Evolutionary conservation across 37 sponge, comb jelly and placozoan species (phyloP), one percentile per base, ranked within the genome.

Genomic region (Halichondria panicea): DNA sequence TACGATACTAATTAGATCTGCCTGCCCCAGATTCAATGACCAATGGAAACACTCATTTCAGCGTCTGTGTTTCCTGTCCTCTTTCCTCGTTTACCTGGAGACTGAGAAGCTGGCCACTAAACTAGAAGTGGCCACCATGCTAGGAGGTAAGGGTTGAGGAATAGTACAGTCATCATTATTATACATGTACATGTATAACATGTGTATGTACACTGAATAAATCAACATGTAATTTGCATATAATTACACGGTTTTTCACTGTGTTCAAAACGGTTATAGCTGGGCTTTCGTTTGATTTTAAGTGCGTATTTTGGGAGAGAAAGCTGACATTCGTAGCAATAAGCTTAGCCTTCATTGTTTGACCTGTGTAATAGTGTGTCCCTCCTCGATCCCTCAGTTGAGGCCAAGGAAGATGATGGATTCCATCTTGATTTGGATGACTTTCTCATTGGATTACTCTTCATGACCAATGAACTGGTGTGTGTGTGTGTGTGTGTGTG

Each of bases 371-470:
- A n/a, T n/a, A n/a, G n/a, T n/a, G n/a, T n/a, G n/a, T n/a, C n/a
- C n/a, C n/a, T n/a, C n/a, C n/a, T n/a, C 13, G 52, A 15, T 18
- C 52, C 52, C 11, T 48, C 36, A 70, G 55, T 50, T 70, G 13
- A 25, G 57, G 61, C 24, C 1, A 57, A 56, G 2, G 24, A 28
- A 43, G 63, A 75, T 21, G 78, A 80, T 2, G 90, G 83, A 13
- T 85, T 93, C 28, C 86, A 85, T 37, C 59, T 93, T 46, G 79
- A 81, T 33, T 60, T 93, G 57, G 94, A 93, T 6, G 89, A 93
- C 72, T 89, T 67, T 39, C 76, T 93, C 24, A 41, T 77, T 19
- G 94, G 94, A 4, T 3, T 93, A 4, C 80, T 93, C 8, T 32
- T 46, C 34, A 60, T 92, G 55, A 71, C 88, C 43, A 75, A 48